A percentile compares a stretch with the other conserved stretches of the same genome.
Evolutionary conservation across 1,140 invertebrate species (phyloP).

Genomic region (Drosophila truncata): DNA sequence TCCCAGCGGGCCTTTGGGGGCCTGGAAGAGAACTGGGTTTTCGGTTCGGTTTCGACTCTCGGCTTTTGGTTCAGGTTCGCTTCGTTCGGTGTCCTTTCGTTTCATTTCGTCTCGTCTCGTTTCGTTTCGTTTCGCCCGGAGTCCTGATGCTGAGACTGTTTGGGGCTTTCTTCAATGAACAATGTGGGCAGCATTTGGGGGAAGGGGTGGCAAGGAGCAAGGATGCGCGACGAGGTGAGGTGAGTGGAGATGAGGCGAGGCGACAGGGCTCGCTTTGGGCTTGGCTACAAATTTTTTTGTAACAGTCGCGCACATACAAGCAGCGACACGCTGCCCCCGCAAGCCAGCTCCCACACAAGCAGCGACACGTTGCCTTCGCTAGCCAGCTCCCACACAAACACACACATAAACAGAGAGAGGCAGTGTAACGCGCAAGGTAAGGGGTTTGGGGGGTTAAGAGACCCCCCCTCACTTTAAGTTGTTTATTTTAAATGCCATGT

Average conservation of each 20-base stretch:
- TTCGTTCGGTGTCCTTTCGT: constrained; percentile 20
- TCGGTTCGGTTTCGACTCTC: constrained; percentile 21
- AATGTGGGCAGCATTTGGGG: constrained; percentile 2
- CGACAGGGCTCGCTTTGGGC: constrained; percentile 59
- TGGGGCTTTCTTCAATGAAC: constrained; percentile 76
- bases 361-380: constrained; percentile 15
- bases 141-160: constrained; percentile 33
- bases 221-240: constrained; percentile 15
- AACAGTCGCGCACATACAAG: constrained; percentile 62
- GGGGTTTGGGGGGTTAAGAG: constrained; percentile 3
- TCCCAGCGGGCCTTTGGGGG: constrained; percentile 29
- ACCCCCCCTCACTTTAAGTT: not conserved
- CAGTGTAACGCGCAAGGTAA: not conserved
- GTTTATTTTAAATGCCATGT: not conserved
- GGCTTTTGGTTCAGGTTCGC: constrained; percentile 27
- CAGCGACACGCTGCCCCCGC: constrained; percentile 20
- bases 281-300: constrained; percentile 72
- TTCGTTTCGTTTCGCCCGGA: constrained; percentile 14
- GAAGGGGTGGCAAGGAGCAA: constrained; percentile 1
- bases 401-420: not conserved
- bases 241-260: constrained; percentile 32
- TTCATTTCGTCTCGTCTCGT: constrained; percentile 6
- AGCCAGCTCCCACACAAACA: not conserved
- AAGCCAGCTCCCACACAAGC: constrained; percentile 1
- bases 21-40: constrained; percentile 3